These are phyloP conservation scores for Phoeniculus purpureus DNA, from an alignment of 2,797 vertebrate species.

Conservation along the genomic window DNA sequence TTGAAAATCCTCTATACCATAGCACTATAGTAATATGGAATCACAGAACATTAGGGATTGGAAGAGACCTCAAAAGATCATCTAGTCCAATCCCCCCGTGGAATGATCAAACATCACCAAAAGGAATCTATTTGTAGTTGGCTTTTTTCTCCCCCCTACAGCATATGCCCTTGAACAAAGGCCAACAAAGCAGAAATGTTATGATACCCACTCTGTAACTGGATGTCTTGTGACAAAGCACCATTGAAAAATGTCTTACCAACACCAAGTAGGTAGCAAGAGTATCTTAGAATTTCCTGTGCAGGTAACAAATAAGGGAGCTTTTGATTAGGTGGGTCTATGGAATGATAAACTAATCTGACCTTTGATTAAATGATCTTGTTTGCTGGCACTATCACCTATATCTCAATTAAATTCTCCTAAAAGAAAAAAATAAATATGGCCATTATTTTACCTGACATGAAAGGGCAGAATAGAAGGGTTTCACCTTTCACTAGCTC, in stretches of 20 bases:
- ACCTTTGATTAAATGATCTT: conserved; percentile 61
- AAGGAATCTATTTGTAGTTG: not conserved
- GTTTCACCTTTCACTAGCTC: conserved; percentile 61
- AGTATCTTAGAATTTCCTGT: conserved; percentile 21
- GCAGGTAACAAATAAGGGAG: conserved; percentile 8
- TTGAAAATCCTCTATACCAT: not conserved
- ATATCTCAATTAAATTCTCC: conserved; percentile 65
- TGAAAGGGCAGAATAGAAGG: conserved; percentile 66
- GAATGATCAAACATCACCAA: not conserved
- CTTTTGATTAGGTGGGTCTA: conserved; percentile 52
- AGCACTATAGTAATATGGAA: not conserved
- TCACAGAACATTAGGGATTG: too few relatives aligned
- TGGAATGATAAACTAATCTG: conserved; percentile 58
- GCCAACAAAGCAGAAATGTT: conserved; percentile 28
- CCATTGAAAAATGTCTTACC: conserved; percentile 6
- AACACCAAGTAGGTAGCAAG: not conserved
- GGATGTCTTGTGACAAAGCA: conserved; percentile 3
- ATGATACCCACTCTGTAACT: not conserved
- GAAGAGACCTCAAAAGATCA: too few relatives aligned
- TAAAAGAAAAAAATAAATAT: conserved; percentile 56
- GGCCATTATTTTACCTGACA: conserved; percentile 72
- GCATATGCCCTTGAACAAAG: conserved; percentile 36
- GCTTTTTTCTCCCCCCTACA: not conserved
- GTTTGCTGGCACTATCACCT: conserved; percentile 53
- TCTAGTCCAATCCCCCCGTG: too few relatives aligned